Evolutionary conservation across 2,113 vertebrate species (phyloP).

Genomic region (Pipra filicauda): DNA sequence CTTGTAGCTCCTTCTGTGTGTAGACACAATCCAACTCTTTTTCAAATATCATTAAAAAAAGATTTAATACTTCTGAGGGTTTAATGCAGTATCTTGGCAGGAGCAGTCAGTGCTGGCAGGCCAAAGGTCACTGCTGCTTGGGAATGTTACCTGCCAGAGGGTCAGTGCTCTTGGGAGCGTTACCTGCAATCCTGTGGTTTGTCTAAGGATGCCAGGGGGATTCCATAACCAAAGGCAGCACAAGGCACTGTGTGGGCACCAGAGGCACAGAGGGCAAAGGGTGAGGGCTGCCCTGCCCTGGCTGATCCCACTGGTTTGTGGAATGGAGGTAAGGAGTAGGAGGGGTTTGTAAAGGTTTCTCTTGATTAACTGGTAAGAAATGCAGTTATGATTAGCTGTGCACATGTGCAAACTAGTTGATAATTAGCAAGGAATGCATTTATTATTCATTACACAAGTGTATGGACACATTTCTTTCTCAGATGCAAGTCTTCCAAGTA

Average conservation of each 20-base stretch:
- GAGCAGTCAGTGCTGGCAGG: background rate
- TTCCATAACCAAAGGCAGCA: background rate
- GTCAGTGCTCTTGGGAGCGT: background rate
- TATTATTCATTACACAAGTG: background rate
- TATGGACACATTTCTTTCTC: background rate
- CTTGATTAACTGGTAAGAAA: background rate
- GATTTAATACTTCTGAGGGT: background rate
- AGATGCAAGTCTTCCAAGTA: background rate
- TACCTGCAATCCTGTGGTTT: background rate
- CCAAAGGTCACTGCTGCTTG: background rate
- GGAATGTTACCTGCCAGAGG: background rate
- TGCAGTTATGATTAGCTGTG: background rate
- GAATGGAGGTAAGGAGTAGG: background rate
- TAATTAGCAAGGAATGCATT: background rate
- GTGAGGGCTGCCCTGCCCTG: background rate
- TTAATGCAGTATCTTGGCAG: background rate
- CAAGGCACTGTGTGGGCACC: background rate
- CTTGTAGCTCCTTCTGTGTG: background rate
- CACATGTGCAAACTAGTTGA: background rate
- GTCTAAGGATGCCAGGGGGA: background rate
- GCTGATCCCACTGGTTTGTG: background rate
- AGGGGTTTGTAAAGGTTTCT: background rate
- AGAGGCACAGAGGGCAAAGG: background rate
- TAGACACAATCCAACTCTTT: background rate
- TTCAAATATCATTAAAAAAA: background rate